Evolutionary conservation across 2,797 vertebrate genomes (phyloP), one percentile per base, ranked within the genome.

Genomic region (Pipistrellus nathusii): DNA sequence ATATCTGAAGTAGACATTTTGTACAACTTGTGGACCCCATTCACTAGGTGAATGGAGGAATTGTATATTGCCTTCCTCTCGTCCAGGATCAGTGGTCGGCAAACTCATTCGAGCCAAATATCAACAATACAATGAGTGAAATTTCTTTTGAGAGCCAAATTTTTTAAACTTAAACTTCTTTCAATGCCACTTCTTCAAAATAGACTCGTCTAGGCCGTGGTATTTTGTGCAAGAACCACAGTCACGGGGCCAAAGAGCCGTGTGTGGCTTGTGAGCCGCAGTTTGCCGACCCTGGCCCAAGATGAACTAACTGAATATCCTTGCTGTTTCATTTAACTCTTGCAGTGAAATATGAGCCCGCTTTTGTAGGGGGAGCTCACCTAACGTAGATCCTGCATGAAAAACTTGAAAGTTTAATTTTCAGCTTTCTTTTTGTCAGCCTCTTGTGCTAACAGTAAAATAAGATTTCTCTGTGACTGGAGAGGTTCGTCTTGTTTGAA

Each of bases 1-100:
- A 84, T 80, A 82, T 90, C 62, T 71, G 85, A 66, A 94, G 80
- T 77, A 88, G 96, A 95, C 62, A 93, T 72, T 90, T 84, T 73
- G 62, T 90, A 69, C 23, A 85, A 76, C 75, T 66, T 32, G 48
- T 78, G 73, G 82, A 59, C 94, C 75, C 30, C 80, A 92, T 38
- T 75, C 38, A 51, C 87, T 69, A 18, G 72, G 78, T 96, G 87
- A 95, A 92, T 77, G 57, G 90, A 91, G 17, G 59, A 73, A 88
- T 84, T 93, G 85, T 95, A 25, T 0, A 10, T 68, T 2, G 7
- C 69, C 25, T 85, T 91, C 71, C 64, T 85, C 83, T 94, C 64
- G 35, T 76, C 72, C 62, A 75, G 68, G 73, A 88, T 71, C 44
- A 44, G 44, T 44, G 10, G 44, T 44, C 44, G 4, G 44, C 44